A percentile compares a stretch with the other conserved stretches of the same genome.
These are phyloP conservation scores for Leptogaster cylindrica DNA, from an alignment of 2,888 invertebrate genomes.

Conservation along the genomic window DNA sequence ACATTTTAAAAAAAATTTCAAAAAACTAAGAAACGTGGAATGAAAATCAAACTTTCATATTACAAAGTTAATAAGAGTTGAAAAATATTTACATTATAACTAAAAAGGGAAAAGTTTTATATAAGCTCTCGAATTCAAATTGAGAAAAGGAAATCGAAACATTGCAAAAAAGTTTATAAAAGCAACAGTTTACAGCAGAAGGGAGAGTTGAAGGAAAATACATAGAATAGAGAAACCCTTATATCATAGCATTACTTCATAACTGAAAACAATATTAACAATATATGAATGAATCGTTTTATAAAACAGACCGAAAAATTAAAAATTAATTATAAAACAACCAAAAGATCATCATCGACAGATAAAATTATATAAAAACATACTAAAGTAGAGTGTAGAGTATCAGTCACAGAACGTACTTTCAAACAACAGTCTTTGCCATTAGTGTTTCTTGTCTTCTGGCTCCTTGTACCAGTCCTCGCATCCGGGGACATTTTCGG, in stretches of 20 bases:
- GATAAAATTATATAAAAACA: conserved; percentile 44
- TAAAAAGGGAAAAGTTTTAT: too few species aligned
- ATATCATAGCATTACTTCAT: conserved; percentile 36
- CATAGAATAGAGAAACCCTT: conserved; percentile 24
- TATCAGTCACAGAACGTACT: conserved; percentile 45
- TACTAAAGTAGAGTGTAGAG: conserved; percentile 39
- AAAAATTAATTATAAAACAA: conserved; percentile 41
- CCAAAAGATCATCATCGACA: conserved; percentile 40
- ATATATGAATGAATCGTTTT: conserved; percentile 9
- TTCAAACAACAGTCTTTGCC: conserved; percentile 36
- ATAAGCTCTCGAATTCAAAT: too few species aligned
- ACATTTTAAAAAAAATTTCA: too few species aligned
- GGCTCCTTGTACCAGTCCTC: conserved; percentile 90
- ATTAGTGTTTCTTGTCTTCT: conserved; percentile 67
- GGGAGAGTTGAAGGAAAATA: conserved; percentile 23
- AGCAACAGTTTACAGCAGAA: conserved; percentile 5
- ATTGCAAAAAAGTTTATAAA: too few species aligned
- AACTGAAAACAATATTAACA: conserved; percentile 29
- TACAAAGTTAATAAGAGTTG: too few species aligned
- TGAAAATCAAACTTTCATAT: too few species aligned
- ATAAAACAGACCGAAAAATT: conserved; percentile 24
- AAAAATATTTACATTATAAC: too few species aligned
- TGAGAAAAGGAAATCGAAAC: too few species aligned
- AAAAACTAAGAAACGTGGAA: too few species aligned
- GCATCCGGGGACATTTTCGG: conserved; percentile 89